Percentiles rank a stretch among this genome's conserved stretches.
phyloP scores from a whole-genome alignment of 2,113 vertebrate genomes.

The Tor tambroides region DNA sequence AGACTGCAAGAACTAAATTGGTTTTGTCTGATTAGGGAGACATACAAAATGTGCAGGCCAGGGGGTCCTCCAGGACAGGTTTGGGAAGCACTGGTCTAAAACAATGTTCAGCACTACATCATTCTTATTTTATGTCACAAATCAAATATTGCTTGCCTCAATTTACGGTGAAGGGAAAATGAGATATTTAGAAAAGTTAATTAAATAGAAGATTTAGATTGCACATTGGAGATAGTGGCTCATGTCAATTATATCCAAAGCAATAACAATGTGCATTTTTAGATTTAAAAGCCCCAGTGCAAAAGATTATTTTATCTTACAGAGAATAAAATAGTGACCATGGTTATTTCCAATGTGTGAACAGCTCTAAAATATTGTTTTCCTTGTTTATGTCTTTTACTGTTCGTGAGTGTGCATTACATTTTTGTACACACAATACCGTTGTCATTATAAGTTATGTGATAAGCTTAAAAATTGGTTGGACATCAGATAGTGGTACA shows the following conservation, averaged over 20 bases:
- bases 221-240: neutral
- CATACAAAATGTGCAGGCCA: no score
- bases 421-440: neutral
- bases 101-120: neutral
- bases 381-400: neutral
- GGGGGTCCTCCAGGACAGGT: no score
- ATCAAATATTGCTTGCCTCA: slow-evolving; percentile 64
- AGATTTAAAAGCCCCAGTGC: neutral
- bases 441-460: neutral
- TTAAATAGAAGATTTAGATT: neutral
- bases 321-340: neutral
- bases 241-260: slow-evolving; percentile 58
- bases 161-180: slow-evolving; percentile 42
- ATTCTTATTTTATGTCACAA: neutral
- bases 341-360: slow-evolving; percentile 7
- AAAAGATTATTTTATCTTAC: neutral
- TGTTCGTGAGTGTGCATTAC: neutral
- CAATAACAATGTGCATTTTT: slow-evolving; percentile 57
- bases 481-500: neutral
- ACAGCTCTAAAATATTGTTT: neutral
- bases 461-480: neutral
- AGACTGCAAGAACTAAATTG: no score
- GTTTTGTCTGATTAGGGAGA: no score
- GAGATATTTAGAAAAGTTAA: neutral
- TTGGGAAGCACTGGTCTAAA: no score